phyloP scores from a whole-genome alignment of 2,888 invertebrate species.

The Tinea trinotella region DNA sequence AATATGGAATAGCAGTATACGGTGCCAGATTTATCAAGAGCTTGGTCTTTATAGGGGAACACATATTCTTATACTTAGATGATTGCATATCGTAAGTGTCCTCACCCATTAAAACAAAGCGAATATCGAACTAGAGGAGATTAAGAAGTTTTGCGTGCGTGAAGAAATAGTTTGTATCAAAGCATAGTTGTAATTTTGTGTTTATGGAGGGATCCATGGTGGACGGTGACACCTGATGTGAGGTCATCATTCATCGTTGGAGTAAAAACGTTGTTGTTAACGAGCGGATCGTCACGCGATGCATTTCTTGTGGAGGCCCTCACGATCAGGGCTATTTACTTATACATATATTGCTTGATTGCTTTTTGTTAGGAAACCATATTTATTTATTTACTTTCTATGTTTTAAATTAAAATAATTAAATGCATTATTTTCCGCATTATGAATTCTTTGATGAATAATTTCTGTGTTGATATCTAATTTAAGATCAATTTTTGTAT shows the following conservation, averaged over 20 bases:
- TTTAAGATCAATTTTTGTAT: too few species aligned
- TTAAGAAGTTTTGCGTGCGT: not conserved
- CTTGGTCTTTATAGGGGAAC: too few species aligned
- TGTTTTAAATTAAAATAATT: too few species aligned
- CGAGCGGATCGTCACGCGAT: constrained; percentile 25
- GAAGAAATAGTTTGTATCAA: not conserved
- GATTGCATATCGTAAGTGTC: too few species aligned
- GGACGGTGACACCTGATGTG: constrained; percentile 18
- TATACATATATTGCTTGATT: constrained; percentile 11
- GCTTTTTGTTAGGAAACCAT: not conserved
- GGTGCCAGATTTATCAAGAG: too few species aligned
- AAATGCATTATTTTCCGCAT: too few species aligned
- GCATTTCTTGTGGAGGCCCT: constrained; percentile 12
- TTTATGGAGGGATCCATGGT: constrained; percentile 2
- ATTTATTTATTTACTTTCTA: not conserved
- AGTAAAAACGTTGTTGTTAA: constrained; percentile 22
- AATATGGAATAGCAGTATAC: too few species aligned
- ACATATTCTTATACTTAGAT: too few species aligned
- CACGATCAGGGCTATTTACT: not conserved
- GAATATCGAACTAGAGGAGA: too few species aligned
- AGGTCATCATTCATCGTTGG: constrained; percentile 23
- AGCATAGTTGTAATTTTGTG: not conserved
- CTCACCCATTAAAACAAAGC: too few species aligned
- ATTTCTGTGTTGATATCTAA: too few species aligned
- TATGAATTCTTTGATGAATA: too few species aligned